Evolutionary conservation across 1,140 invertebrate genomes (phyloP).

Genomic region (Camponotus vicinus): DNA sequence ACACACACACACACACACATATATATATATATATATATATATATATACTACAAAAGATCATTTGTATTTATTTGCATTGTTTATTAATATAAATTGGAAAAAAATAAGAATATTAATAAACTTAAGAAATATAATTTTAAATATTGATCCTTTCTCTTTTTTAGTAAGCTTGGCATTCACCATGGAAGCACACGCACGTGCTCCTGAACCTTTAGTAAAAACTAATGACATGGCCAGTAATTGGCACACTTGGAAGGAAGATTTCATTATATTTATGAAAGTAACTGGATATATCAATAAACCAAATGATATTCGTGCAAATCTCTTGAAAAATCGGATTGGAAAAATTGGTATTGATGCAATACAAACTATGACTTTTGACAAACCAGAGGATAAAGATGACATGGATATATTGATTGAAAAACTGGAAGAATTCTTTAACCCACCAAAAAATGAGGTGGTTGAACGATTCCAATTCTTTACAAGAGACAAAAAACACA

Average conservation of each 20-base stretch:
- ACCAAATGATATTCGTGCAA: constrained; percentile 52
- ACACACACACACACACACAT: background rate
- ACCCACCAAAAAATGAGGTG: constrained; percentile 65
- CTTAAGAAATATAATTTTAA: background rate
- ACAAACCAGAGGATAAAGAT: constrained; percentile 38
- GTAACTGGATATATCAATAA: constrained; percentile 42
- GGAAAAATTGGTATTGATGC: constrained; percentile 64
- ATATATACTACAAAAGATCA: background rate
- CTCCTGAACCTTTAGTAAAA: constrained; percentile 57
- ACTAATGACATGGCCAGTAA: constrained; percentile 55
- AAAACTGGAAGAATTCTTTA: constrained; percentile 66
- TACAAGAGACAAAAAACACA: constrained; percentile 25
- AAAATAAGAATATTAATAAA: background rate
- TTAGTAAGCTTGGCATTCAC: background rate
- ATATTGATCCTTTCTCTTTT: background rate
- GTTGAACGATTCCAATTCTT: constrained; percentile 70
- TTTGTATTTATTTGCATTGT: constrained; percentile 2
- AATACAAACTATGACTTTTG: constrained; percentile 55
- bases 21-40: too few relatives aligned
- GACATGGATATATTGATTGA: constrained; percentile 60
- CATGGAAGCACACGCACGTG: constrained; percentile 58
- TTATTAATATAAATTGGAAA: background rate
- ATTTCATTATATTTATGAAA: constrained; percentile 68
- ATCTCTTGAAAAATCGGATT: constrained; percentile 63
- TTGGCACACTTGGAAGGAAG: constrained; percentile 70